Evolutionary conservation across 2,797 vertebrate species (phyloP).

Genomic region (Enoplosus armatus): DNA sequence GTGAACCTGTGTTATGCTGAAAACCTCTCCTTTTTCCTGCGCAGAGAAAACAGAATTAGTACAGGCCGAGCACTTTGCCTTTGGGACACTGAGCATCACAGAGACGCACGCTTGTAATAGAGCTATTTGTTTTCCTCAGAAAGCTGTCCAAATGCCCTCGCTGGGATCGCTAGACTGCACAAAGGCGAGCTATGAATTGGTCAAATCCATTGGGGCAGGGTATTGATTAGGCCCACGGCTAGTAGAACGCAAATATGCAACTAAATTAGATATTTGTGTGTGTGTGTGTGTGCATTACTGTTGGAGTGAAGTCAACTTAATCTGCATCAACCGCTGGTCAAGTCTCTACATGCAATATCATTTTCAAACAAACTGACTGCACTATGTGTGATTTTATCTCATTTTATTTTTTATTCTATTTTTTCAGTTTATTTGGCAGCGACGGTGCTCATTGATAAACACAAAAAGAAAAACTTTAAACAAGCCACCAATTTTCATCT

Average conservation of each 20-base stretch:
- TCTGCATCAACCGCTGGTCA: constrained; percentile 34
- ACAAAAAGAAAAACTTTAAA: no score
- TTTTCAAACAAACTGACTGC: background rate
- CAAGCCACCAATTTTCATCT: background rate
- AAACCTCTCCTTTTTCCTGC: constrained; percentile 47
- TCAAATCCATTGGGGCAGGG: constrained; percentile 71
- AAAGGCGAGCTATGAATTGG: constrained; percentile 81
- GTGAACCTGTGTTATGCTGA: constrained; percentile 32
- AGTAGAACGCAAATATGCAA: constrained; percentile 77
- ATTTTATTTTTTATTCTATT: background rate
- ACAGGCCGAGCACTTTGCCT: constrained; percentile 72
- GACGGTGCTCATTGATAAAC: background rate
- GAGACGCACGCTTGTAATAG: constrained; percentile 82
- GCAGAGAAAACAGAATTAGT: constrained; percentile 75
- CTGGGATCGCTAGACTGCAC: constrained; percentile 66
- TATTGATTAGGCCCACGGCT: constrained; percentile 82
- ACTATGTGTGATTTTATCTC: background rate
- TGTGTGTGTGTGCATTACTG: constrained; percentile 4
- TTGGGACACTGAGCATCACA: constrained; percentile 82
- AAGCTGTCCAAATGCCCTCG: constrained; percentile 77
- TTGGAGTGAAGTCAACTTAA: constrained; percentile 31
- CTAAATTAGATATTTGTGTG: constrained; percentile 73
- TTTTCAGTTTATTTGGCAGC: background rate
- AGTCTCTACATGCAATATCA: background rate
- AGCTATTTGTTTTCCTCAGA: constrained; percentile 88